These are phyloP conservation scores for Cirrhinus mrigala DNA, from an alignment of 2,797 vertebrate genomes.

Conservation along the genomic window DNA sequence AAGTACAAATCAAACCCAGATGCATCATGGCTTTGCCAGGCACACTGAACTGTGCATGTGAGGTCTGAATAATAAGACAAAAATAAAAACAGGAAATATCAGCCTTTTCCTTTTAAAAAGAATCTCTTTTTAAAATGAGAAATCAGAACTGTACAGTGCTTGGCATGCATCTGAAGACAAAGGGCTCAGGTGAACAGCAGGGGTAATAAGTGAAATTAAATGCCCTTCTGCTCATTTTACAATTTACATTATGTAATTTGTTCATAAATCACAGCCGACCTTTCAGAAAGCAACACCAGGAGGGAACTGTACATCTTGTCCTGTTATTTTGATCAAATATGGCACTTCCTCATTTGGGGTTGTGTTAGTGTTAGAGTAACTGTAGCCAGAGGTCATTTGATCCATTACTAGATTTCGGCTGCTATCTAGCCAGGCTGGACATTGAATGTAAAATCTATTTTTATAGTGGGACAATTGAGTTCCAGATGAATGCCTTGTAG, in stretches of 20 bases:
- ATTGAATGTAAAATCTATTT: conserved; percentile 46
- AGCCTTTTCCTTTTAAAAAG: neutral
- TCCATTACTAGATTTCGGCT: conserved; percentile 61
- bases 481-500: conserved; percentile 41
- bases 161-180: neutral
- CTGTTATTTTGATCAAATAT: conserved; percentile 55
- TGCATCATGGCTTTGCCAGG: neutral
- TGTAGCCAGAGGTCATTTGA: conserved; percentile 60
- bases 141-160: neutral
- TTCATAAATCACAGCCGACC: conserved; percentile 51
- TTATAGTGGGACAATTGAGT: conserved; percentile 44
- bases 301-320: conserved; percentile 22
- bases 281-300: conserved; percentile 35
- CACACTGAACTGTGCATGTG: neutral
- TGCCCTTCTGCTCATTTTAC: conserved; percentile 10
- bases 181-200: neutral
- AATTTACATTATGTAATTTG: conserved; percentile 47
- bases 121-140: neutral
- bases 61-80: neutral
- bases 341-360: conserved; percentile 54
- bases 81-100: neutral
- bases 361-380: conserved; percentile 55
- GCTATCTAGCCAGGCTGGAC: conserved; percentile 50
- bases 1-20: neutral
- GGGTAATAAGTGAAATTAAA: conserved; percentile 39